Conservation (phyloP, 2,888 invertebrate species). For the Acleris cristana region DNA sequence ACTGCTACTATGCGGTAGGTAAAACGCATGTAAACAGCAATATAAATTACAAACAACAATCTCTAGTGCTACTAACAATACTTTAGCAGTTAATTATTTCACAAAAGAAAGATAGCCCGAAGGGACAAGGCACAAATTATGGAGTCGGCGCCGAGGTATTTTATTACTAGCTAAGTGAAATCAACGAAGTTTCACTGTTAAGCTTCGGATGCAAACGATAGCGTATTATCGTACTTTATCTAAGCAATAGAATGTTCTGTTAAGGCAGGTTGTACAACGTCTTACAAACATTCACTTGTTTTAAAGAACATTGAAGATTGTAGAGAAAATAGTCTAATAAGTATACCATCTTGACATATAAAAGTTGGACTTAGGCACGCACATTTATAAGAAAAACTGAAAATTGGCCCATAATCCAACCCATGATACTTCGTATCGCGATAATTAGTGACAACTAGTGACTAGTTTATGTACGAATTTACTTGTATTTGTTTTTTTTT, state of each 20-base stretch:
- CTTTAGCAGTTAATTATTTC: constrained; percentile 32
- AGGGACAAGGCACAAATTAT: constrained; percentile 51
- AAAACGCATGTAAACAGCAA: background rate
- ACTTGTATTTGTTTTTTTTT: too few relatives aligned
- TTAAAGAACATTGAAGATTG: too few relatives aligned
- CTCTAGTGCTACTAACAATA: constrained; percentile 9
- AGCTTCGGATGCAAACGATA: constrained; percentile 46
- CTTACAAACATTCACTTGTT: background rate
- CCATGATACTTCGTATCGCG: too few relatives aligned
- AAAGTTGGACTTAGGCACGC: too few relatives aligned
- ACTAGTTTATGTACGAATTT: too few relatives aligned
- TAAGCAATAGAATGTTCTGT: constrained; percentile 27
- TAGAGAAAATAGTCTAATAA: too few relatives aligned
- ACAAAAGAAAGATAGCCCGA: constrained; percentile 43
- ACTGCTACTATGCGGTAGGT: background rate
- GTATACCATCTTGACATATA: too few relatives aligned
- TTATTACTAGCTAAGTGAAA: constrained; percentile 52
- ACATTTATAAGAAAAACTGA: too few relatives aligned
- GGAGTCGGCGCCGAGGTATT: constrained; percentile 49
- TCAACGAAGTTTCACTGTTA: constrained; percentile 46
- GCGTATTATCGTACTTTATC: constrained; percentile 40
- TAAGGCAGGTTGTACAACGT: constrained; percentile 19
- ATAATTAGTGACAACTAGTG: too few relatives aligned
- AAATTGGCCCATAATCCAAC: too few relatives aligned
- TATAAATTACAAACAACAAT: constrained; percentile 14